Conservation (phyloP, 2,888 invertebrate species). For the Melinaea menophilus region DNA sequence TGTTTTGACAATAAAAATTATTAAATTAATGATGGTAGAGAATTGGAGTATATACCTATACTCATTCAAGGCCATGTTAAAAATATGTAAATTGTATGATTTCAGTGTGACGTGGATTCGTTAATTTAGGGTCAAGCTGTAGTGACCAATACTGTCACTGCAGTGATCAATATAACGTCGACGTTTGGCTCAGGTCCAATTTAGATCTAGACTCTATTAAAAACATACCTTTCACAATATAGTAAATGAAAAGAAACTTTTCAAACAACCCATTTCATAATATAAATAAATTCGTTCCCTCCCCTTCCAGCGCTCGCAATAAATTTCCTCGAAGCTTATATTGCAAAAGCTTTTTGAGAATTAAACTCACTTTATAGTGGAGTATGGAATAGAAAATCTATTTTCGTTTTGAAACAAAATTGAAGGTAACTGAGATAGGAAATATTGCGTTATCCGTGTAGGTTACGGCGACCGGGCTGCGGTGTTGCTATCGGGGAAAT, state of each 20-base stretch:
- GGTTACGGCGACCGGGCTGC: slow-evolving; percentile 26
- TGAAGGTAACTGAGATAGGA: slow-evolving; percentile 11
- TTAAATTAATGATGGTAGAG: too few species aligned
- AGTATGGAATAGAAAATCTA: too few species aligned
- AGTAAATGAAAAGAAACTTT: too few species aligned
- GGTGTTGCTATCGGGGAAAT: slow-evolving; percentile 38
- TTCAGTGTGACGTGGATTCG: too few species aligned
- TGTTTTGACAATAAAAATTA: too few species aligned
- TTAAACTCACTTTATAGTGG: too few species aligned
- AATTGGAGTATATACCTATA: too few species aligned
- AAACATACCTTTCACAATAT: neutral
- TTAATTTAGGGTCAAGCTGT: slow-evolving; percentile 1
- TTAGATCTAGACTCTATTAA: neutral
- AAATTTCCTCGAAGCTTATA: neutral
- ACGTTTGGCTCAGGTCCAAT: slow-evolving; percentile 19
- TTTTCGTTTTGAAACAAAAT: slow-evolving; percentile 3
- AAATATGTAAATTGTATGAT: neutral
- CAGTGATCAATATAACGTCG: slow-evolving; percentile 16
- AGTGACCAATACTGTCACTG: slow-evolving; percentile 1
- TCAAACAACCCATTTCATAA: too few species aligned
- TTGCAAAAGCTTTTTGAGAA: neutral
- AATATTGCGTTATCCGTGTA: slow-evolving; percentile 8
- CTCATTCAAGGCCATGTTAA: neutral
- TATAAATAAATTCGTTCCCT: too few species aligned
- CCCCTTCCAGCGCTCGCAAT: neutral